A percentile compares a stretch with the other conserved stretches of the same genome.
These are phyloP conservation scores for Cyrtodaria siliqua DNA, from an alignment of 2,888 invertebrate genomes.

Conservation along the genomic window DNA sequence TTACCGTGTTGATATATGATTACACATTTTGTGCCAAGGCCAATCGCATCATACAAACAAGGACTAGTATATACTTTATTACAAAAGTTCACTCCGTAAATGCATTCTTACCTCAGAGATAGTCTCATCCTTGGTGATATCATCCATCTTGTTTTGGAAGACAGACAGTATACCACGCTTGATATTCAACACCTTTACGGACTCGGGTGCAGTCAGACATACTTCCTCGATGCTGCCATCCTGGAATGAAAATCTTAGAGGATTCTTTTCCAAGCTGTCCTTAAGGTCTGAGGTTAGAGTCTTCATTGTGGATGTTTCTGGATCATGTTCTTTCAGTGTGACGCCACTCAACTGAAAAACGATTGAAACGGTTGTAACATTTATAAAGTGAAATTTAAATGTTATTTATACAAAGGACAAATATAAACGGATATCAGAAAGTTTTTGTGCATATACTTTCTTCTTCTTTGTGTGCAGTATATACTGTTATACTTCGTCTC, in stretches of 20 bases:
- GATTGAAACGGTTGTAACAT: background rate
- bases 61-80: no score
- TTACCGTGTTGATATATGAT: no score
- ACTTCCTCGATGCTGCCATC: constrained; percentile 56
- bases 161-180: constrained; percentile 60
- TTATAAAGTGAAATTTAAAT: background rate
- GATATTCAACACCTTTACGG: constrained; percentile 45
- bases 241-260: constrained; percentile 55
- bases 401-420: no score
- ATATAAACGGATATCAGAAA: no score
- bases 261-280: constrained; percentile 37
- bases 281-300: constrained; percentile 25
- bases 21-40: no score
- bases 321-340: constrained; percentile 52
- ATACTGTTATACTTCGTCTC: no score
- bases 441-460: no score
- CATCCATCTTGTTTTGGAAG: constrained; percentile 61
- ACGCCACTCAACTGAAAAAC: constrained; percentile 55
- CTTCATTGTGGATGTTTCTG: constrained; percentile 44
- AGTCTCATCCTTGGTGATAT: constrained; percentile 46
- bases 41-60: no score
- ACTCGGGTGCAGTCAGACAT: constrained; percentile 43
- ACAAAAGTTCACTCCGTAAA: no score
- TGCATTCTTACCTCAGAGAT: constrained; percentile 43
- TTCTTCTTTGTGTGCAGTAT: no score